Evolutionary conservation across 2,797 vertebrate genomes (phyloP), one percentile per base, ranked within the genome.

Genomic region (Cyclura pinguis): DNA sequence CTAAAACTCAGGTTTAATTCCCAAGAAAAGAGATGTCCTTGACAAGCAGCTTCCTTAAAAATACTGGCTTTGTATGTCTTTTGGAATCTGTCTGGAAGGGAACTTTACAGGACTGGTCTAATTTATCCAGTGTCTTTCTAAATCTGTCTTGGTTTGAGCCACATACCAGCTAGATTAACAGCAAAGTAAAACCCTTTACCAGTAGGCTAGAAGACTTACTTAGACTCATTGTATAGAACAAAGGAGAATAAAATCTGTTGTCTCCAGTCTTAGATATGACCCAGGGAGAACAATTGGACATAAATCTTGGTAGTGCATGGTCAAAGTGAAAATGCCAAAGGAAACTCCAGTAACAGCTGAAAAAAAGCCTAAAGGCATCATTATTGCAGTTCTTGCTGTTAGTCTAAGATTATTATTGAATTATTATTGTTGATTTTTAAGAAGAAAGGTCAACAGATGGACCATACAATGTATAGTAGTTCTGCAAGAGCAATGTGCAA

Each of bases 61-160:
- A 84, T 64, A 59, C 20, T 12, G 18, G 32, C 67, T 83, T 84
- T 78, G 47, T 87, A 74, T 86, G 82, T 90, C 42, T 86, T 3
- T 74, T 42, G 35, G 62, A 72, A 18, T 47, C 38, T 50, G 22
- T 57, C 13, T 86, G 59, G 32, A 10, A 55, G 72, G 35, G 14
- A 10, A n/a, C 13, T 72, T 52, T 72, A 20, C 76, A 32, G 42
- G 67, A 64, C 22, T 74, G 24, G 42, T 80, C 8, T 72, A 35
- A 64, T 81, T 3, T 57, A 20, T 18, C 55, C 59, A 85, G n/a
- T 57, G 22, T 27, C 32, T 55, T n/a, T 62, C 20, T 80, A 42
- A 85, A 22, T 32, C 47, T 76, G 13, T 52, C n/a, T 78, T 84
- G 52, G 18, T 90, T 69, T 47, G 86, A 77, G 57, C 27, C 38